A percentile compares a stretch with the other conserved stretches of the same genome.
phyloP scores from a whole-genome alignment of 2,888 invertebrate species.

The Tetramorium bicarinatum region DNA sequence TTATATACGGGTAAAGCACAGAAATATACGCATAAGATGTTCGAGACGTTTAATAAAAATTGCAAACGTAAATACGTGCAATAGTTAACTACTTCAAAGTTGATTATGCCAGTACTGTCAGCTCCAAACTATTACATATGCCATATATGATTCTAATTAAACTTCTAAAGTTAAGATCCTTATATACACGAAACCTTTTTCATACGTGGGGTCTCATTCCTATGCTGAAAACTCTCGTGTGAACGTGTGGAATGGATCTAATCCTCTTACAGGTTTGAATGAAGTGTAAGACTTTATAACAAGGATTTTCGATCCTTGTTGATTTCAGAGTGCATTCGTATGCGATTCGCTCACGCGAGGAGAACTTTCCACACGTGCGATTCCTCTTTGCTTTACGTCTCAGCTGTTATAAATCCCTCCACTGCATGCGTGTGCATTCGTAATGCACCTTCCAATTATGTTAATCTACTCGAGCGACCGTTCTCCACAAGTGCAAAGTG shows the following conservation, averaged over 20 bases:
- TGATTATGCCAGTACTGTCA: conserved; percentile 40
- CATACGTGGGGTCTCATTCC: neutral
- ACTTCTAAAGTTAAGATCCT: conserved; percentile 24
- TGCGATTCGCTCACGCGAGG: neutral
- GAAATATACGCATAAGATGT: neutral
- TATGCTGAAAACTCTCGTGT: neutral
- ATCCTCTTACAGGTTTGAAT: conserved; percentile 16
- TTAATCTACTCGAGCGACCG: conserved; percentile 37
- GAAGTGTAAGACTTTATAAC: neutral
- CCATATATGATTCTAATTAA: conserved; percentile 36
- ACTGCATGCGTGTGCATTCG: conserved; percentile 12
- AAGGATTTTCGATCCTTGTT: conserved; percentile 11
- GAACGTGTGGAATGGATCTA: conserved; percentile 27
- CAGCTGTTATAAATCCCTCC: conserved; percentile 6
- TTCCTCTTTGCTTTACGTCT: conserved; percentile 25
- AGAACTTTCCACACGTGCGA: conserved; percentile 13
- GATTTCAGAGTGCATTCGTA: conserved; percentile 20
- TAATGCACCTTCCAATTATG: conserved; percentile 19
- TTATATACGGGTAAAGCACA: neutral
- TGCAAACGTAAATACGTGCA: neutral
- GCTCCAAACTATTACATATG: conserved; percentile 36
- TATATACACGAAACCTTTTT: conserved; percentile 7
- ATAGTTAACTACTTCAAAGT: conserved; percentile 13
- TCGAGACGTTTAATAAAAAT: conserved; percentile 19
- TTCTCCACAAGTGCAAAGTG: neutral